Base-by-base conservation (phyloP, 2,888 invertebrate species). In the Acheta domesticus region DNA sequence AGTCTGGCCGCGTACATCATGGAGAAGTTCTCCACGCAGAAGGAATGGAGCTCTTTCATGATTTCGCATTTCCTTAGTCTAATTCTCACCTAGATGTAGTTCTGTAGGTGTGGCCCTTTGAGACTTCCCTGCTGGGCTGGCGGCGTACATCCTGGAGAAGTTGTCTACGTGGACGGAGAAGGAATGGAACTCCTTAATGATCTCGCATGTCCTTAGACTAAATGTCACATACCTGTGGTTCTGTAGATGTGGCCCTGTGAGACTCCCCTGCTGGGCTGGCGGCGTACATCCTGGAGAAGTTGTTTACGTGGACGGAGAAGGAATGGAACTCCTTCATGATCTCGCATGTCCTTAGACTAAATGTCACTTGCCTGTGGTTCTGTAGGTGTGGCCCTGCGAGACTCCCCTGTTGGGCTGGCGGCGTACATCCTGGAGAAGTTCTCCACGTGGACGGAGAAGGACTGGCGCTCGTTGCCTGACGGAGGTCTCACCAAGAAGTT, bases 61-160 rank as follows among this genome's bases (percentile, higher is more conserved):
- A 23, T 23, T 23, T 23, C 2, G 23, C 23, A 23, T 23, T 1
- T 23, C 2, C 2, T 23, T 23, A 23, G 23, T 23, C 1, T 23
- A 23, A 23, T 2, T 23, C 23, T 23, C 23, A 23, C 23, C n/a
- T n/a, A n/a, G n/a, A 23, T 23, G 2, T 23, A 2, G 23, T 2
- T 50, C 77, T 80, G 36, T 81, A 87, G 89, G 89, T 2, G 23
- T 23, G 23, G 23, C 23, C 23, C 23, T 23, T 1, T 2, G 2
- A 23, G 23, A 23, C 23, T 23, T n/a, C 23, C 23, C 23, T 23
- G 23, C 23, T 23, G 23, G 23, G 2, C 23, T 23, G 96, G 96
- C 96, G 0, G 94, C 94, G 0, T 98, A 97, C 84, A 93, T 97
- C 79, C 86, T 98, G 14, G 97, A 98, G 84, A 97, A 97, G 86